A percentile compares a stretch with the other conserved stretches of the same genome.
Evolutionary conservation across 23 tunicate species (phyloP).

Genomic region (Oikopleura dioica): DNA sequence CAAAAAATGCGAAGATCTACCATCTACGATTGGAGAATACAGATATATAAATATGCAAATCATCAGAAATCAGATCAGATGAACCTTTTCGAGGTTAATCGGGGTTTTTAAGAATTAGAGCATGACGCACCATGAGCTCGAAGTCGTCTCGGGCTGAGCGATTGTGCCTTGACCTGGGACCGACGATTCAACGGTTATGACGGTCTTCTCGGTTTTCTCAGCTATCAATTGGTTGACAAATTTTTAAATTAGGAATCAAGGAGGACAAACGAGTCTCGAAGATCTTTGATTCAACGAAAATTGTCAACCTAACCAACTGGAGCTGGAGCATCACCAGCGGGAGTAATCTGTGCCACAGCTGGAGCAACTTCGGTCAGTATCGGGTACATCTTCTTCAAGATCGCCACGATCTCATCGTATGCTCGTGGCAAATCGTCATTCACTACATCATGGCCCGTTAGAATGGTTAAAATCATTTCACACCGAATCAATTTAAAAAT

Average conservation of each 20-base stretch:
- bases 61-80: no score
- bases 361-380: neutral
- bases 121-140: neutral
- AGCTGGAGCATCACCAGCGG: neutral
- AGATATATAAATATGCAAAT: no score
- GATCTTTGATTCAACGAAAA: no score
- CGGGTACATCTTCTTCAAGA: slow-evolving; percentile 27
- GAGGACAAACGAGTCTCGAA: no score
- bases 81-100: no score
- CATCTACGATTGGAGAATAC: no score
- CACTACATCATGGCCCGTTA: slow-evolving; percentile 16
- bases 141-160: neutral
- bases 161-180: slow-evolving; percentile 7
- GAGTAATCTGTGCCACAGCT: neutral
- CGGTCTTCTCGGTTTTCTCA: neutral
- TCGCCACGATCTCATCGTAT: slow-evolving; percentile 19
- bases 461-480: no score
- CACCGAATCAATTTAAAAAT: neutral
- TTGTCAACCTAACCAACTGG: neutral
- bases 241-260: no score
- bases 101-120: no score
- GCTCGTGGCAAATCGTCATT: slow-evolving; percentile 47
- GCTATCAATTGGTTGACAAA: no score
- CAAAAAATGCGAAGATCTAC: no score
- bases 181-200: neutral